These are phyloP conservation scores for Caenorhabditis parvicauda DNA, from an alignment of 2,888 invertebrate species.

Conservation along the genomic window DNA sequence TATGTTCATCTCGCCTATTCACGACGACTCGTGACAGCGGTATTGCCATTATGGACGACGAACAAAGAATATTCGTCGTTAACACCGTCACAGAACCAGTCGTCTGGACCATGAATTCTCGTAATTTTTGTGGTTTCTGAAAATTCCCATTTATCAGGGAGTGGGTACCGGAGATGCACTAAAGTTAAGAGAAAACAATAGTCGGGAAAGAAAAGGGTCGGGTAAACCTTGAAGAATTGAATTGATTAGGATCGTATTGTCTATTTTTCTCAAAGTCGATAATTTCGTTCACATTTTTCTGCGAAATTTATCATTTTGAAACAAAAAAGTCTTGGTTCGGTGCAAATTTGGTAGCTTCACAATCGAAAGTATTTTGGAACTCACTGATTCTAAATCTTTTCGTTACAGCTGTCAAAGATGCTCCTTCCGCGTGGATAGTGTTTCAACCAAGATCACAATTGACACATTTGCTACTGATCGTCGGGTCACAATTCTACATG, in stretches of 20 bases:
- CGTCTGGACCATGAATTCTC: constrained; percentile 37
- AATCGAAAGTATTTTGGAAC: too few relatives aligned
- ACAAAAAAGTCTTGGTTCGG: too few relatives aligned
- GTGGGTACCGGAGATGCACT: background rate
- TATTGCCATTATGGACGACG: constrained; percentile 41
- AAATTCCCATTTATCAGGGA: background rate
- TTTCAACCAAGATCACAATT: constrained; percentile 32
- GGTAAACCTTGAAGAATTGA: too few relatives aligned
- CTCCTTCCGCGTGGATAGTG: constrained; percentile 34
- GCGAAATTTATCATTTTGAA: too few relatives aligned
- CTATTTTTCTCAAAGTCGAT: too few relatives aligned
- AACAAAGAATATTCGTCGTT: constrained; percentile 32
- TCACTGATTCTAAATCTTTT: too few relatives aligned
- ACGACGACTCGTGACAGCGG: constrained; percentile 34
- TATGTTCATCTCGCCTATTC: constrained; percentile 15
- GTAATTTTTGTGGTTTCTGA: constrained; percentile 9
- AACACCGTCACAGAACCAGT: constrained; percentile 42
- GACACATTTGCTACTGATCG: constrained; percentile 31
- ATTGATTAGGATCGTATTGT: too few relatives aligned
- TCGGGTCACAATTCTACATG: constrained; percentile 30
- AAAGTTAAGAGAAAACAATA: background rate
- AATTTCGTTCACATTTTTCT: too few relatives aligned
- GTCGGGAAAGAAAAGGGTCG: too few relatives aligned
- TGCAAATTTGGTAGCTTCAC: too few relatives aligned
- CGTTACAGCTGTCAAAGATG: constrained; percentile 18